Percentiles rank a stretch among this genome's conserved stretches.
These are phyloP conservation scores for Magallana angulata DNA, from an alignment of 1,140 invertebrate species.

Conservation along the genomic window DNA sequence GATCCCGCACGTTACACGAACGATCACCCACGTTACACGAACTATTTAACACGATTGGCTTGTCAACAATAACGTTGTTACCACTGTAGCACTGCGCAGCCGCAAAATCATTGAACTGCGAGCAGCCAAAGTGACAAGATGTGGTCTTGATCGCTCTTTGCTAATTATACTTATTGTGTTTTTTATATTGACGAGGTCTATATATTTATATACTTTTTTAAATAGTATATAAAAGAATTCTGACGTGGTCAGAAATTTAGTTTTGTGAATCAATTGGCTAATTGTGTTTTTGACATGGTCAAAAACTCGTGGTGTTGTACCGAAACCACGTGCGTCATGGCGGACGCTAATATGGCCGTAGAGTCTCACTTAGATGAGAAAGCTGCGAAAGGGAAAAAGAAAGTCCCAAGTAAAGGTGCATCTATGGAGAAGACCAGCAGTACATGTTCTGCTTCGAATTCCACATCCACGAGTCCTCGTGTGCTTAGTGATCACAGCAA, in stretches of 20 bases:
- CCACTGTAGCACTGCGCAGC: constrained; percentile 2
- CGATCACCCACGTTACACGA: too few relatives aligned
- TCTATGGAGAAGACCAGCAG: too few relatives aligned
- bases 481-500: not conserved
- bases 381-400: not conserved
- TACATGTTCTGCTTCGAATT: not conserved
- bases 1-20: too few relatives aligned
- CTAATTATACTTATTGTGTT: not conserved
- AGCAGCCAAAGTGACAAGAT: not conserved
- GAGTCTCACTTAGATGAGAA: not conserved
- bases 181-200: too few relatives aligned
- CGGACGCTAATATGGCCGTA: not conserved
- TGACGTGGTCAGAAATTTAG: constrained; percentile 6
- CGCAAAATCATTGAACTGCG: constrained; percentile 24
- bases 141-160: not conserved
- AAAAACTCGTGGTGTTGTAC: not conserved
- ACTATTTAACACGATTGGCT: too few relatives aligned
- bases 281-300: not conserved
- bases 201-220: too few relatives aligned
- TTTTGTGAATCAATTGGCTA: too few relatives aligned
- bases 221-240: not conserved
- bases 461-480: not conserved
- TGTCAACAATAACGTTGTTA: too few relatives aligned
- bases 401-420: not conserved
- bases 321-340: not conserved